Evolutionary conservation across 2,888 invertebrate species (phyloP), one percentile per base, ranked within the genome.

Genomic region (Meta bourneti): DNA sequence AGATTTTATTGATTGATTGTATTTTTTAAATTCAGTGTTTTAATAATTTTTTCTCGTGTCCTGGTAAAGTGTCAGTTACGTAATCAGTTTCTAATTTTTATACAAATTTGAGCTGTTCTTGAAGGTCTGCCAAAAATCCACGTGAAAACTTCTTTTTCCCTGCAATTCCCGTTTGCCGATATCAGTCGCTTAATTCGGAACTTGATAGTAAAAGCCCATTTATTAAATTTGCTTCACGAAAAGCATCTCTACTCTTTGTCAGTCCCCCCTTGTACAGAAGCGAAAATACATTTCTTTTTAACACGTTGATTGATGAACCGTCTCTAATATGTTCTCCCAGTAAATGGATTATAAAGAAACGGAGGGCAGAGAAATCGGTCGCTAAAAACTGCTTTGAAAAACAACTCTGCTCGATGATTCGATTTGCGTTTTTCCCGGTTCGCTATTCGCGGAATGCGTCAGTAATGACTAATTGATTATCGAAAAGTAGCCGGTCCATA

Each of bases 401-500:
- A 77, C 79, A 89, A 74, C 75, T 70, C 77, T 70, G 70, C 34
- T 75, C 89, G 82, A 77, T 89, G 81, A 89, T 89, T 89, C 82
- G 77, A 89, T 89, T 89, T 81, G 48, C 54, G 72, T 49, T 70
- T 6, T n/a, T 78, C 11, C 49, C 70, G 54, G 48, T 16, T 49
- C 13, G 19, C 70, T 48, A 74, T 2, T 20, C 79, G 72, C 48
- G 70, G 34, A 83, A 84, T 78, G 74, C 51, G 72, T 48, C 70
- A 71, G 72, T 84, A 84, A 90, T 90, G 83, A 79, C 89, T 90
- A 90, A 90, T 90, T 90, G 89, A 90, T 90, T 90, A 90, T 90
- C 51, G 89, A 72, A 81, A 87, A 90, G 79, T 54, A 70, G 71
- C 78, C 70, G n/a, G 19, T 13, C 70, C 49, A 51, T 85, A 49